phyloP scores from a whole-genome alignment of 2,113 vertebrate genomes.

The Blennius ocellaris region DNA sequence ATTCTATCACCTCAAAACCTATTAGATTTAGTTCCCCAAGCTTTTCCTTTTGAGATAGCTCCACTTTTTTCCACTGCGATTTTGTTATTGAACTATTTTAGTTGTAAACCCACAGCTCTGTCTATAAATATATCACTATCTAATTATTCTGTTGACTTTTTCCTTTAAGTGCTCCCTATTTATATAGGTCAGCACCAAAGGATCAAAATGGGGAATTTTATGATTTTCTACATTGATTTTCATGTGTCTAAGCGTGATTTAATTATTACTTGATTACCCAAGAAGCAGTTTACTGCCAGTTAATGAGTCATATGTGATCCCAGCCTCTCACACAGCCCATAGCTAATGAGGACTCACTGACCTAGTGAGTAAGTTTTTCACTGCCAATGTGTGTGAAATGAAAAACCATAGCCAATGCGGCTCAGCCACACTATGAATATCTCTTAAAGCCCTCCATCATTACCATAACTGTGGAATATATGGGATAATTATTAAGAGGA shows the following conservation, averaged over 20 bases:
- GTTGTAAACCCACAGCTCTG: background rate
- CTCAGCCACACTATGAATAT: background rate
- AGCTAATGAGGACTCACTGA: background rate
- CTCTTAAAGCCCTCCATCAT: background rate
- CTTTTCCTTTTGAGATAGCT: background rate
- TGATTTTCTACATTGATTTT: background rate
- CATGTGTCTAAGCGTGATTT: background rate
- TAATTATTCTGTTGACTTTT: background rate
- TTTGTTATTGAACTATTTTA: background rate
- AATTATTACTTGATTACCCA: background rate
- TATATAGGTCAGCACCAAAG: background rate
- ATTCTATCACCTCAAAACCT: conserved; percentile 54
- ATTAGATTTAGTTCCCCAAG: conserved; percentile 3
- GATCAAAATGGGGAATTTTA: background rate
- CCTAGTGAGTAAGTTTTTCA: background rate
- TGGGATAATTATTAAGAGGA: background rate
- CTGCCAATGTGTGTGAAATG: background rate
- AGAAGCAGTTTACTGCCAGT: background rate
- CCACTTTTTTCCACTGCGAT: background rate
- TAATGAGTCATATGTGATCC: background rate
- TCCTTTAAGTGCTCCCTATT: background rate
- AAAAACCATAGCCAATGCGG: background rate
- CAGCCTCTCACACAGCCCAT: background rate
- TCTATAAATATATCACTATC: background rate
- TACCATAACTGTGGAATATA: conserved; percentile 3